These are phyloP conservation scores for Electrophaes corylata DNA, from an alignment of 2,888 invertebrate species.

Conservation along the genomic window DNA sequence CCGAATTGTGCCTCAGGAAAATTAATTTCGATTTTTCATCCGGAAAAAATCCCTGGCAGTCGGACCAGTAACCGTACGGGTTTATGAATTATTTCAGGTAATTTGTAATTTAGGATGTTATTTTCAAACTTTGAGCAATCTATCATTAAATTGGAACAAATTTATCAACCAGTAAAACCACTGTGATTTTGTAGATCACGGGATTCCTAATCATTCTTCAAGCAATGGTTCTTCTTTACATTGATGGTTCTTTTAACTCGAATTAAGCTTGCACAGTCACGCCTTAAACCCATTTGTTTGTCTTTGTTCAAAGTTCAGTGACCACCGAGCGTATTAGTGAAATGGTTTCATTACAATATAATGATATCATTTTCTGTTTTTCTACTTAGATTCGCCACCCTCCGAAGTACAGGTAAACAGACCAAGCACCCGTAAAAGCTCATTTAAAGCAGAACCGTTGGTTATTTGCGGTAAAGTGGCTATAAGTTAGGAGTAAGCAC, in stretches of 20 bases:
- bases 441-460: constrained; percentile 23
- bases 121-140: not conserved
- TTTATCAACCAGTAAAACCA: too few relatives aligned
- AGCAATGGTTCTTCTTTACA: too few relatives aligned
- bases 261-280: constrained; percentile 1
- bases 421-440: constrained; percentile 22
- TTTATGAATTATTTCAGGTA: constrained; percentile 13
- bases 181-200: too few relatives aligned
- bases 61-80: constrained; percentile 7
- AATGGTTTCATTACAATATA: constrained; percentile 15
- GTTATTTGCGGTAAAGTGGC: constrained; percentile 28
- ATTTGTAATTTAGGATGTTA: constrained; percentile 15
- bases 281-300: constrained; percentile 8
- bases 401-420: constrained; percentile 15
- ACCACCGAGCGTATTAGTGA: not conserved
- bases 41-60: constrained; percentile 18
- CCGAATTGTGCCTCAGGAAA: too few relatives aligned
- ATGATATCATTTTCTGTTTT: constrained; percentile 8
- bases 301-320: constrained; percentile 9
- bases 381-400: constrained; percentile 7
- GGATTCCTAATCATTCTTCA: too few relatives aligned
- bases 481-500: constrained; percentile 30
- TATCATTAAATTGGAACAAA: not conserved
- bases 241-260: not conserved
- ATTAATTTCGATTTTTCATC: constrained; percentile 28